These are phyloP conservation scores for Crambe crambe DNA, from an alignment of 37 sponge, comb jelly and placozoan species.

Conservation along the genomic window DNA sequence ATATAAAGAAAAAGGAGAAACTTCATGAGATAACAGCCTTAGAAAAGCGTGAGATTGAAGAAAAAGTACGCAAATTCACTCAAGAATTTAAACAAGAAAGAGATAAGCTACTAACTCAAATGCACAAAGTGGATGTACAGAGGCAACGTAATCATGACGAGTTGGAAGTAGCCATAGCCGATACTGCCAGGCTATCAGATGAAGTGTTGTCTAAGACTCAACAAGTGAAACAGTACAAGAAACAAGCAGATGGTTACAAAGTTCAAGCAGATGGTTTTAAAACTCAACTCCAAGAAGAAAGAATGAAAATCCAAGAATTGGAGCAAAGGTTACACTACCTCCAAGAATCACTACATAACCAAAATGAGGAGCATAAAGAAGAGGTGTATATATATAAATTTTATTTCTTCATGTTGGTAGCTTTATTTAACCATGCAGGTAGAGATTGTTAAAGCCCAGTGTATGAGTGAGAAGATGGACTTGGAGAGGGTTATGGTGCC, in stretches of 20 bases:
- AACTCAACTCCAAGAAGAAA: background rate
- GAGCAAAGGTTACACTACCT: background rate
- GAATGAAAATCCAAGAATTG: background rate
- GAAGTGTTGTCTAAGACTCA: conserved; percentile 18
- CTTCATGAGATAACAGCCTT: background rate
- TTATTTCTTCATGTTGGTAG: background rate
- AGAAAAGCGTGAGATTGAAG: background rate
- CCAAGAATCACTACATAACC: background rate
- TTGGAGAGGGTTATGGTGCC: background rate
- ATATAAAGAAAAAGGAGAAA: background rate
- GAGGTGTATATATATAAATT: background rate
- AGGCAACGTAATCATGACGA: background rate
- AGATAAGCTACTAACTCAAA: background rate
- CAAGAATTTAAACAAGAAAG: background rate
- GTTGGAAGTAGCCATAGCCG: background rate
- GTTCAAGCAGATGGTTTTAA: background rate
- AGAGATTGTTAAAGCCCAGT: background rate
- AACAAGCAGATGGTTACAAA: conserved; percentile 16
- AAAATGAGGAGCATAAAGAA: background rate
- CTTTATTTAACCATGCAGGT: background rate
- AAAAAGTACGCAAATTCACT: background rate
- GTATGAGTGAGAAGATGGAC: background rate
- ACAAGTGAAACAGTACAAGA: conserved; percentile 27
- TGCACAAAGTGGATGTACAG: background rate
- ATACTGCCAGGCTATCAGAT: background rate